Evolutionary conservation across 1,140 invertebrate genomes (phyloP).

Genomic region (Drosophila chauvacae): DNA sequence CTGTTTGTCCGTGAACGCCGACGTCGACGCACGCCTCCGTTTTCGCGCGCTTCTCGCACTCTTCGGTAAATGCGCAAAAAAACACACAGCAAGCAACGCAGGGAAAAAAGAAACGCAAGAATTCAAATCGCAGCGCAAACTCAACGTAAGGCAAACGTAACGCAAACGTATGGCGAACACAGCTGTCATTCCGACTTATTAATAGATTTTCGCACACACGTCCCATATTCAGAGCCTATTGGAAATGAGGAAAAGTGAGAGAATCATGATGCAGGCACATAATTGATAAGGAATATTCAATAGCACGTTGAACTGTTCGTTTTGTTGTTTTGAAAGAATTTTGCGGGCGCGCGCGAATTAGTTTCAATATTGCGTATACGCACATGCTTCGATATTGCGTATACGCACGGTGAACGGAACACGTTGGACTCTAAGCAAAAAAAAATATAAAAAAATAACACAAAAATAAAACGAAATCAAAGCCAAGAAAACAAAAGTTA

Average conservation of each 20-base stretch:
- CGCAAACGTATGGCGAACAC: conserved; percentile 33
- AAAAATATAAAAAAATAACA: not conserved
- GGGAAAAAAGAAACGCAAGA: conserved; percentile 16
- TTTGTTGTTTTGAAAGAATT: conserved; percentile 33
- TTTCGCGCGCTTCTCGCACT: conserved; percentile 69
- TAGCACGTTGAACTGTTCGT: conserved; percentile 14
- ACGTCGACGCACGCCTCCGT: conserved; percentile 70
- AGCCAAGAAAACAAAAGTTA: conserved; percentile 14
- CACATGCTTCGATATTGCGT: conserved; percentile 34
- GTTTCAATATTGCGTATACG: conserved; percentile 23
- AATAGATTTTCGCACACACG: conserved; percentile 39
- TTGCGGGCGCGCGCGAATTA: conserved; percentile 37
- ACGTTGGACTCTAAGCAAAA: not conserved
- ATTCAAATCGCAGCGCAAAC: conserved; percentile 21
- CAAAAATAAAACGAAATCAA: conserved; percentile 10
- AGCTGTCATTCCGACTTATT: conserved; percentile 30
- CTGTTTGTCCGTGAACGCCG: conserved; percentile 61
- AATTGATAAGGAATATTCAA: conserved; percentile 31
- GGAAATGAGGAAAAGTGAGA: not conserved
- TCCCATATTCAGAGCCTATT: conserved; percentile 42
- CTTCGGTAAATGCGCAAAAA: conserved; percentile 54
- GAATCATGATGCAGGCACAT: conserved; percentile 2
- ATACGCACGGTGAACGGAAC: conserved; percentile 31
- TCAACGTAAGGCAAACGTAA: conserved; percentile 3
- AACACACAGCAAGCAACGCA: conserved; percentile 27